Base-by-base conservation (phyloP, 2,888 invertebrate species). In the Invenusta paracnida region DNA sequence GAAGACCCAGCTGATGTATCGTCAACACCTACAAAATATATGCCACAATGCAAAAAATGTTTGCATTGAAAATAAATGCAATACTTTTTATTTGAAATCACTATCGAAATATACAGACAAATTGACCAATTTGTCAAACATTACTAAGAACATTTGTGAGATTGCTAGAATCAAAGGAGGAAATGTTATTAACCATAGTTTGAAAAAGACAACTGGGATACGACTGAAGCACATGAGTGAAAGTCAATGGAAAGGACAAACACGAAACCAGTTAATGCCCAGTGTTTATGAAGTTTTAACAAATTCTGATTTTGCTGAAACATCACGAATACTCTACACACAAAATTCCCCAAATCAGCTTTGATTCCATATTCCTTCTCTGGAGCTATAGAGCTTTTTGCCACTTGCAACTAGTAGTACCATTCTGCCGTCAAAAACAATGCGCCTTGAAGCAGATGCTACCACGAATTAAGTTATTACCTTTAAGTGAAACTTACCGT, bases 381-480 rank as follows among this genome's bases (percentile, higher is more conserved):
- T 48, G 48, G 48, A 48, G 48, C 48, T 48, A 48, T 11, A 48
- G 48, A 48, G 48, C 17, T 48, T 48, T 48, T 48, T 48, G 48
- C 48, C 48, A 48, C 48, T 48, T 48, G 48, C 48, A 48, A 48
- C 5, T 48, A 48, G 17, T 48, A 48, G 48, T 48, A 48, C 48
- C 48, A 48, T 17, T 48, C 73, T 2, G 73, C 73, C 23, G 73
- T 73, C 73, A 73, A 73, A 73, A 73, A 73, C 73, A n/a, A 73
- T 73, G 17, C 27, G 73, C 73, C 5, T 73, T 73, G 73, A 73
- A 73, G 73, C 27, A 23, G 73, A 73, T 73, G 73, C 73, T 23
- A 73, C 25, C 73, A 73, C 73, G 73, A 73, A 73, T 73, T 13
- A 73, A 73, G 17, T 73, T 73, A 73, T 73, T 73, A 73, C 73